Conservation (phyloP, 2,888 invertebrate species). For the Dione juno region DNA sequence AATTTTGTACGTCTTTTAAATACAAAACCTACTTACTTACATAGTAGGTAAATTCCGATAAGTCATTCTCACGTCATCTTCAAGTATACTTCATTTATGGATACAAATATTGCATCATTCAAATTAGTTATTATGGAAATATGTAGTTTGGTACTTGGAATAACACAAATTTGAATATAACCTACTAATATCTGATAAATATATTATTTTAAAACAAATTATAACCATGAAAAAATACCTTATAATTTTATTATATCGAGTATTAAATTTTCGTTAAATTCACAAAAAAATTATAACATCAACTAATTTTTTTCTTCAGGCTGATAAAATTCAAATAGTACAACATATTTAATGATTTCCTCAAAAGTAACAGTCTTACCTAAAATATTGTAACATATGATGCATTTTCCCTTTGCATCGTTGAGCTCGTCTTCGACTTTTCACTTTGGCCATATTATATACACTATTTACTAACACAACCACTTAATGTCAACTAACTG, state of each 20-base stretch:
- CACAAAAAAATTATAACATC: too few relatives aligned
- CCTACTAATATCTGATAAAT: neutral
- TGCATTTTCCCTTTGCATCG: constrained; percentile 69
- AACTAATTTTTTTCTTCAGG: too few relatives aligned
- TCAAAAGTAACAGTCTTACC: constrained; percentile 55
- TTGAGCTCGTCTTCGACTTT: constrained; percentile 48
- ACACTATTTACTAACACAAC: constrained; percentile 16
- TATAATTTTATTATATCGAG: neutral
- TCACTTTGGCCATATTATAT: constrained; percentile 55
- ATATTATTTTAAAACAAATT: neutral
- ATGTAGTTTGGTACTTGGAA: neutral
- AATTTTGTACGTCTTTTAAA: too few relatives aligned
- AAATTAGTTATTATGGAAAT: constrained; percentile 10
- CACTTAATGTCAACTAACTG: neutral
- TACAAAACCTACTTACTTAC: neutral
- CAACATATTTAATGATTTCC: too few relatives aligned
- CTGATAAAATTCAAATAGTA: neutral
- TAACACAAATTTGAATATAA: constrained; percentile 2
- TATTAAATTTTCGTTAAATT: too few relatives aligned
- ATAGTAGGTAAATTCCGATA: neutral
- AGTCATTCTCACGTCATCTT: constrained; percentile 18
- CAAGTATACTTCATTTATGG: constrained; percentile 22
- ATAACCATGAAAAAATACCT: neutral
- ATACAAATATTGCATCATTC: constrained; percentile 27
- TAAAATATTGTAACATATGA: constrained; percentile 67